Base-by-base conservation (phyloP, 1,140 invertebrate genomes). In the Pachypeltis micranthus region DNA sequence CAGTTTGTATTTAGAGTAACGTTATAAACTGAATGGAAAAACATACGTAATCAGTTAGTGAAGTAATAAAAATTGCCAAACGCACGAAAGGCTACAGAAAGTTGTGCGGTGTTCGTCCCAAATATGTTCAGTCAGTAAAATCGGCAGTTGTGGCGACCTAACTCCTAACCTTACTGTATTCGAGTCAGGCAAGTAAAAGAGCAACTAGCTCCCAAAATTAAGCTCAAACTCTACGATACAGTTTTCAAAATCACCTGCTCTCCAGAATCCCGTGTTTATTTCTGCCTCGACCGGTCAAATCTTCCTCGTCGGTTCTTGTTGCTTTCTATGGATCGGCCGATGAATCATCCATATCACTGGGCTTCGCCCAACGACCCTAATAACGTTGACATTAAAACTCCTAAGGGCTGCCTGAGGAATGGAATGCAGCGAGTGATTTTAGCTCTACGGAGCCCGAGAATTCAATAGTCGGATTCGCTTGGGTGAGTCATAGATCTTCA, bases 361-460 rank as follows among this genome's bases (percentile, higher is more conserved):
- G 31, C 7, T 16, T 10, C 31, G 7, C 31, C 47, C 47, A 51
- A 51, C 10, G 10, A 4, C 10, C 47, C 47, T 16, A 51, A 51
- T 51, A 51, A 51, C 47, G 47, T 51, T 51, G 47, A 51, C 47
- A 51, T 51, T 51, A 51, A 51, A 51, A 51, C 23, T 21, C 47
- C 7, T 14, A 4, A 10, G 47, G 19, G n/a, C n/a, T 4, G 47
- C 4, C 47, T 21, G 4, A 10, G 47, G 47, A 51, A 51, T 21
- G 47, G 47, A 51, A 51, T 21, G 47, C 47, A 21, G 10, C 7
- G 31, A 16, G 16, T 16, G 16, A 39, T 7, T 39, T 7, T 16
- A 39, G 31, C 31, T 7, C 12, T 51, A 10, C 23, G 47, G 12
- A 51, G 47, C 23, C 47, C 47, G 19, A 51, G 47, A 51, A 51